A percentile compares a stretch with the other conserved stretches of the same genome.
These are phyloP conservation scores for Teleopsis dalmanni DNA, from an alignment of 1,140 invertebrate genomes.

Conservation along the genomic window DNA sequence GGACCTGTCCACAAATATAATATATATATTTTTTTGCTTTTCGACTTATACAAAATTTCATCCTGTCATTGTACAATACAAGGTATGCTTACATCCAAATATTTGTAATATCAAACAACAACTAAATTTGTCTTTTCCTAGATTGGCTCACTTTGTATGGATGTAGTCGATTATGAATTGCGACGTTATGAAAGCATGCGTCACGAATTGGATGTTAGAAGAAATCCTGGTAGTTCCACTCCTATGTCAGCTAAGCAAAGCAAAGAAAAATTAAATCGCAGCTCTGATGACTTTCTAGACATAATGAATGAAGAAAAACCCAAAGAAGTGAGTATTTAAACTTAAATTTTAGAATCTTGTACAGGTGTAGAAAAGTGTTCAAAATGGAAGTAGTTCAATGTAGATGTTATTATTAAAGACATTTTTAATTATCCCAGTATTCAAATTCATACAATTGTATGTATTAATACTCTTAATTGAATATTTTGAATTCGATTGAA, in stretches of 20 bases:
- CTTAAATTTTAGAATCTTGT: too few relatives aligned
- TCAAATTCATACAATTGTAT: too few relatives aligned
- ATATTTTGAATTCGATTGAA: too few relatives aligned
- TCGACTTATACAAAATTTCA: conserved; percentile 96
- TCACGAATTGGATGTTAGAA: conserved; percentile 70
- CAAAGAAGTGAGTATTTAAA: conserved; percentile 24
- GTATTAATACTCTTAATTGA: too few relatives aligned
- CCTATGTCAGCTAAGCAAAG: conserved; percentile 31
- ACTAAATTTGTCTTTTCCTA: conserved; percentile 39
- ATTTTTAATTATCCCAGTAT: too few relatives aligned
- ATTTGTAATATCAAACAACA: neutral
- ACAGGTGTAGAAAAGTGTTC: too few relatives aligned
- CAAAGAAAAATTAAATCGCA: conserved; percentile 40
- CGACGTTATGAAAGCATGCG: conserved; percentile 89
- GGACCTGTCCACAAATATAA: conserved; percentile 92
- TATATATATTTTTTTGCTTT: conserved; percentile 96
- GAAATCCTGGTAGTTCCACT: conserved; percentile 43
- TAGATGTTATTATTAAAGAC: too few relatives aligned
- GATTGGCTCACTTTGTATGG: conserved; percentile 93
- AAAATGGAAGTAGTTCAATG: too few relatives aligned
- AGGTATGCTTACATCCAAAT: conserved; percentile 48
- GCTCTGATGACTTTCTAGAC: conserved; percentile 38
- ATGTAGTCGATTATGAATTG: conserved; percentile 91
- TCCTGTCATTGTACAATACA: conserved; percentile 80
- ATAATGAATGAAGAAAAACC: conserved; percentile 44